Conservation (phyloP, 2,888 invertebrate species). For the Galeruca laticollis region DNA sequence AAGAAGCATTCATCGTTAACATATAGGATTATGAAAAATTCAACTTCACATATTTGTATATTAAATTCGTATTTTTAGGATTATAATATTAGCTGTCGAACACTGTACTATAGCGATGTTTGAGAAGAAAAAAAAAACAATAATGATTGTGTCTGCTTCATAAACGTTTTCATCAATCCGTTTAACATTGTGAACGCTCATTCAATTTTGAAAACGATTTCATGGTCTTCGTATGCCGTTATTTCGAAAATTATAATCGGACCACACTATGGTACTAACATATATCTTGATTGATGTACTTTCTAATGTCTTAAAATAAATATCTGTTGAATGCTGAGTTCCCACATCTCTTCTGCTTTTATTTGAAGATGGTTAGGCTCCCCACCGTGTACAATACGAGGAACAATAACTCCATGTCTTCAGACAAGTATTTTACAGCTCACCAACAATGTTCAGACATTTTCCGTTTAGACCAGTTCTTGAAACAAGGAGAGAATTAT, state of each 20-base stretch:
- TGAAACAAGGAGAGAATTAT: not conserved
- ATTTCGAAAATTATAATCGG: constrained; percentile 23
- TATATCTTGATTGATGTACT: constrained; percentile 44
- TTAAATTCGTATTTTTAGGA: not conserved
- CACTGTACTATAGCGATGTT: not conserved
- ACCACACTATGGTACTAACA: constrained; percentile 16
- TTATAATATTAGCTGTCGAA: not conserved
- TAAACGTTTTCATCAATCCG: constrained; percentile 19
- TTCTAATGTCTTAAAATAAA: constrained; percentile 48
- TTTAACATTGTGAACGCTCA: constrained; percentile 16
- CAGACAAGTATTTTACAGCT: constrained; percentile 37
- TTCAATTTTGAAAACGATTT: constrained; percentile 20
- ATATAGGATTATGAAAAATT: constrained; percentile 7
- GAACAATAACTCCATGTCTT: constrained; percentile 44
- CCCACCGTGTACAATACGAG: constrained; percentile 43
- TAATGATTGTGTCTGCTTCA: not conserved
- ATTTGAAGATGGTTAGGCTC: constrained; percentile 42
- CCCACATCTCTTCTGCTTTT: constrained; percentile 43
- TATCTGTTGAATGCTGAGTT: constrained; percentile 45
- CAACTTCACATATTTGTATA: not conserved
- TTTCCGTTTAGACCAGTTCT: constrained; percentile 9
- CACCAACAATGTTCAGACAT: constrained; percentile 16
- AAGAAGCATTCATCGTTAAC: constrained; percentile 11
- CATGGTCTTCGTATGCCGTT: constrained; percentile 19
- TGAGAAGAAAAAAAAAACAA: too few species aligned